Evolutionary conservation across 53 echinoderm and acorn worm genomes (phyloP), one percentile per base, ranked within the genome.

Genomic region (Antedon mediterranea): DNA sequence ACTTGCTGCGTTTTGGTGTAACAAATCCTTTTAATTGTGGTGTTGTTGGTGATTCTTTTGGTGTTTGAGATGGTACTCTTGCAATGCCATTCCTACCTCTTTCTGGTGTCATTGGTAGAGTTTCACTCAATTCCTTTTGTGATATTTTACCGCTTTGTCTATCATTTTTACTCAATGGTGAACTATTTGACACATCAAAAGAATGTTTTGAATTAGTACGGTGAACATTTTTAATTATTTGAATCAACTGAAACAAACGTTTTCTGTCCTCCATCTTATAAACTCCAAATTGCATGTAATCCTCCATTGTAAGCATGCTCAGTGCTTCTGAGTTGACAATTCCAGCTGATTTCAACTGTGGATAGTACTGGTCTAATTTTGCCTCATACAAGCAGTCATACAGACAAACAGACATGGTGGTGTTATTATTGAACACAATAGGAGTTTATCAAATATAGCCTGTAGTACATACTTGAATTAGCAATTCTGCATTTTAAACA

Each of bases 241-340:
- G 87, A 33, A 87, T 83, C 43, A 87, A 33, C 29, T 76, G 87
- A 31, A 88, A 91, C 2, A 91, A 78, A 0, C 88, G 83, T 78
- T 91, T 88, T 83, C 85, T 91, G 71, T 91, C 91, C 29, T 81
- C 76, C 18, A 85, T 74, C 34, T 78, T 41, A 1, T 83, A 83
- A 74, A 91, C 83, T 28, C 91, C 91, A 81, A 80, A 91, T 33
- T 43, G 80, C 30, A 79, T 32, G 57, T 91, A 91, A 34, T 91
- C 91, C 74, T 91, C 85, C 78, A 88, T 80, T 32, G 91, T 83
- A 32, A 91, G 71, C 30, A 31, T 34, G 29, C 78, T 81, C 30
- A 91, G 79, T 27, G 42, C 43, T 37, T 91, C 91, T 13, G 88
- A 71, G 72, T 78, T 86, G 3, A n/a, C 29, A 29, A 91, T 78